A percentile compares a stretch with the other conserved stretches of the same genome.
Evolutionary conservation across 2,888 invertebrate genomes (phyloP).

Genomic region (Phorcus lineatus): DNA sequence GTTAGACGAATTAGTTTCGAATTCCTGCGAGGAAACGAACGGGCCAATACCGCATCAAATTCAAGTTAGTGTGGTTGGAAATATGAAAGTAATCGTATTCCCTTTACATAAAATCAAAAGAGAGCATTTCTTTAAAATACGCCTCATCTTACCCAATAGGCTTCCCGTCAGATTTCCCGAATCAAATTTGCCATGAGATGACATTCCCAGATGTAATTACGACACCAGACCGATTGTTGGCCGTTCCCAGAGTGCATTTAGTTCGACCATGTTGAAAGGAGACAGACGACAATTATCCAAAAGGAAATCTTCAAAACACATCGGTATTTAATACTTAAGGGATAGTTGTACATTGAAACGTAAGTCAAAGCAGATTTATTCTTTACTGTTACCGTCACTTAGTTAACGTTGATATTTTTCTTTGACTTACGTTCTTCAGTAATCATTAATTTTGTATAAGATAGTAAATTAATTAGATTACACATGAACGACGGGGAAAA

Average conservation of each 20-base stretch:
- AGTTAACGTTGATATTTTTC: too few species aligned
- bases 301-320: too few species aligned
- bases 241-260: background rate
- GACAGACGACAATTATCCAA: too few species aligned
- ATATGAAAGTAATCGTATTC: background rate
- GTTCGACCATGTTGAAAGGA: too few species aligned
- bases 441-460: too few species aligned
- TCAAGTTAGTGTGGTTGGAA: background rate
- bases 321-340: too few species aligned
- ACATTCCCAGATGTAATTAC: background rate
- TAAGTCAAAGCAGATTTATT: too few species aligned
- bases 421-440: too few species aligned
- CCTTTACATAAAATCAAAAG: background rate
- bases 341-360: too few species aligned
- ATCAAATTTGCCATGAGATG: background rate
- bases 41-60: background rate
- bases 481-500: too few species aligned
- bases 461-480: too few species aligned
- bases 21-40: background rate
- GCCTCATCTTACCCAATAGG: background rate
- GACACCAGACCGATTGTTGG: background rate
- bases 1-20: background rate
- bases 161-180: background rate
- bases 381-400: too few species aligned
- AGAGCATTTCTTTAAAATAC: background rate